Evolutionary conservation across 2,113 vertebrate species (phyloP).

Genomic region (Paratilapia polleni): DNA sequence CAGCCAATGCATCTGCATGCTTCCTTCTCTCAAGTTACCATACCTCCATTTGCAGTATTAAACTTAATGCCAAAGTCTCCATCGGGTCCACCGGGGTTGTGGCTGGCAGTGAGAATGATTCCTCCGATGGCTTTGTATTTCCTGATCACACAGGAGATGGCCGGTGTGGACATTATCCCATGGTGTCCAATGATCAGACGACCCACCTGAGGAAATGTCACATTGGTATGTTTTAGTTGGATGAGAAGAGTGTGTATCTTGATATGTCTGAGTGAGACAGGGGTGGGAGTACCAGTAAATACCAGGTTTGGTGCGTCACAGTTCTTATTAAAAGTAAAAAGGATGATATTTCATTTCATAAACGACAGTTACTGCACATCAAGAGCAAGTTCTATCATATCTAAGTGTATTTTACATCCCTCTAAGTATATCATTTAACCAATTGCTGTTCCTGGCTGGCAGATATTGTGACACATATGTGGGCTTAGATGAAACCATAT

Average conservation of each 20-base stretch:
- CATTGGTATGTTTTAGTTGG: slow-evolving; percentile 37
- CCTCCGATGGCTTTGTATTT: slow-evolving; percentile 96
- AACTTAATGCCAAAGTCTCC: slow-evolving; percentile 98
- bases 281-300: not conserved
- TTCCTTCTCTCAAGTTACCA: slow-evolving; percentile 55
- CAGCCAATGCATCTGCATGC: slow-evolving; percentile 25
- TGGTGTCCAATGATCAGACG: slow-evolving; percentile 93
- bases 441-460: not conserved
- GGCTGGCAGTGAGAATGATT: slow-evolving; percentile 93
- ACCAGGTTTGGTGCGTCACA: slow-evolving; percentile 33
- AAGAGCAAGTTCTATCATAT: slow-evolving; percentile 21
- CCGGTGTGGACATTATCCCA: slow-evolving; percentile 93
- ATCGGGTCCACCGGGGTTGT: slow-evolving; percentile 91
- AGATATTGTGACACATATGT: not conserved
- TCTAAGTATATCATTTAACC: slow-evolving; percentile 15
- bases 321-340: slow-evolving; percentile 13
- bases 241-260: not conserved
- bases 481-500: not conserved
- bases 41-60: slow-evolving; percentile 94
- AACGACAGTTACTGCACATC: slow-evolving; percentile 11
- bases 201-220: slow-evolving; percentile 85
- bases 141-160: slow-evolving; percentile 92
- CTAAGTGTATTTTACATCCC: slow-evolving; percentile 45
- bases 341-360: slow-evolving; percentile 19
- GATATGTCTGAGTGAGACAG: not conserved